phyloP scores from a whole-genome alignment of 2,797 vertebrate genomes.

The Siniperca scherzeri region DNA sequence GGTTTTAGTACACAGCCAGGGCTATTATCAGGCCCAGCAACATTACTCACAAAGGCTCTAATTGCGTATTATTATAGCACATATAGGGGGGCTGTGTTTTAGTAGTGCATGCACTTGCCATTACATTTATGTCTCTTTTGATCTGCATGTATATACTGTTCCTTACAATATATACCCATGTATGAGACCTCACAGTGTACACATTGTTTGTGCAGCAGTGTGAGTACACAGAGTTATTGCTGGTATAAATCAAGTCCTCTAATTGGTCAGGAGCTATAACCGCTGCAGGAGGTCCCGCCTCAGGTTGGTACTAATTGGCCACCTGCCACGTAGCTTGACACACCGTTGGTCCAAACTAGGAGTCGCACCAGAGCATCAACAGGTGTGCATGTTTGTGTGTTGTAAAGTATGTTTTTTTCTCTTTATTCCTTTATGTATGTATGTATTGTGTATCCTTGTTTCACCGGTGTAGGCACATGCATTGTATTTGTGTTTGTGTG shows the following conservation, averaged over 20 bases:
- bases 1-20: too few species aligned
- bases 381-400: conserved; percentile 59
- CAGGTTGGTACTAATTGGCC: conserved; percentile 80
- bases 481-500: not conserved
- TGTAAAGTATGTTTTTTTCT: conserved; percentile 10
- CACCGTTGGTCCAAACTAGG: conserved; percentile 55
- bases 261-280: conserved; percentile 80
- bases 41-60: conserved; percentile 20
- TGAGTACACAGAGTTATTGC: conserved; percentile 65
- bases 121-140: conserved; percentile 33
- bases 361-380: conserved; percentile 63
- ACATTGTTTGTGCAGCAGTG: conserved; percentile 30
- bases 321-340: conserved; percentile 60
- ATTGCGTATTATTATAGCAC: conserved; percentile 64
- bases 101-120: conserved; percentile 18
- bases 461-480: not conserved
- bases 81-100: conserved; percentile 30
- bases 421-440: not conserved
- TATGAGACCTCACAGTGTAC: conserved; percentile 17
- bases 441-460: conserved; percentile 18
- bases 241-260: conserved; percentile 78
- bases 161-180: conserved; percentile 29
- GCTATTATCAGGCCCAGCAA: too few species aligned
- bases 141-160: conserved; percentile 27
- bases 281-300: conserved; percentile 74